Conservation (phyloP, 2,113 vertebrate genomes). For the Clupea harengus region DNA sequence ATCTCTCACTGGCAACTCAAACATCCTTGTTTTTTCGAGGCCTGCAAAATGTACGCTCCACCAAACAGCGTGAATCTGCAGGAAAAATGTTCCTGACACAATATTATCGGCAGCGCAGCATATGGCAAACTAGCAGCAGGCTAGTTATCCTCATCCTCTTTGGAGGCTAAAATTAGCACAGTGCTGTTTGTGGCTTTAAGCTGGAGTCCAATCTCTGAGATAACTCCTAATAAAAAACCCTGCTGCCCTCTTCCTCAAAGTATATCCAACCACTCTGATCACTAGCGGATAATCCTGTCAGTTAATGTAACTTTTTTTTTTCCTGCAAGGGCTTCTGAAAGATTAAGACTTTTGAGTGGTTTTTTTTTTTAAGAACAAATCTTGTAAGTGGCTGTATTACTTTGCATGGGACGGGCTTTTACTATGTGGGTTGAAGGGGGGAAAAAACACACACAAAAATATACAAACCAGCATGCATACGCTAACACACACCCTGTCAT, state of each 20-base stretch:
- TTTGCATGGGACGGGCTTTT: background rate
- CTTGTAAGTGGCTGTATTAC: conserved; percentile 14
- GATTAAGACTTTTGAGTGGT: conserved; percentile 33
- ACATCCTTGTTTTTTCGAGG: conserved; percentile 22
- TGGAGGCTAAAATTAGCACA: conserved; percentile 98
- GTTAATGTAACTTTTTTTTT: conserved; percentile 22
- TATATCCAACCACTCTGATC: conserved; percentile 35
- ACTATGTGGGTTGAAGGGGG: conserved; percentile 1
- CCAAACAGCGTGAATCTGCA: conserved; percentile 67
- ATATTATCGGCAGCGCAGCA: conserved; percentile 88
- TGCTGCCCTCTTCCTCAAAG: conserved; percentile 29
- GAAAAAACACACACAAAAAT: background rate
- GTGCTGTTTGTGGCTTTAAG: conserved; percentile 79
- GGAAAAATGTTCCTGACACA: conserved; percentile 82
- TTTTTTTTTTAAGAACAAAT: conserved; percentile 31
- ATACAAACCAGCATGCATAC: background rate
- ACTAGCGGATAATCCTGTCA: conserved; percentile 34
- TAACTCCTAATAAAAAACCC: conserved; percentile 68
- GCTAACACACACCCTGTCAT: background rate
- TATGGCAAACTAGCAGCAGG: conserved; percentile 91
- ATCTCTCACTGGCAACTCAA: conserved; percentile 23
- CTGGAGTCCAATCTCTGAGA: conserved; percentile 76
- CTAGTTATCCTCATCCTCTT: conserved; percentile 99
- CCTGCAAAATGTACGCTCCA: conserved; percentile 20
- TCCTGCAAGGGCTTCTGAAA: conserved; percentile 18